Evolutionary conservation across 1,140 invertebrate species (phyloP), one percentile per base, ranked within the genome.

Genomic region (Pseudobourletiella spinata): DNA sequence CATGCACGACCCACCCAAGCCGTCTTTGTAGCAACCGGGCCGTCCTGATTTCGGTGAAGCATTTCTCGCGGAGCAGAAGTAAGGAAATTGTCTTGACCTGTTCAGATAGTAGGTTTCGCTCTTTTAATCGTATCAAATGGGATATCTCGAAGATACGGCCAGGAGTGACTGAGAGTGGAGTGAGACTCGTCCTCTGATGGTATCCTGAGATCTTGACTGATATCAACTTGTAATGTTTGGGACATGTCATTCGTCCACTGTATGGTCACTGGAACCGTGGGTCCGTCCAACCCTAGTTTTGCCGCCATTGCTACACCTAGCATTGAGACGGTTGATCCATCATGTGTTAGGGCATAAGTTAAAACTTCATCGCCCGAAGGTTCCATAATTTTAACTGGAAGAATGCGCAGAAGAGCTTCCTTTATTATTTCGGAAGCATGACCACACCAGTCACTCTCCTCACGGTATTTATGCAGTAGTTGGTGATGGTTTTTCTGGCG

Each of bases 291-390:
- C 24, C 44, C 57, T n/a, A 59, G 20, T 25, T 50, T 20, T 18
- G n/a, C 24, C 18, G 43, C 25, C 4, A 30, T 8, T 11, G 20
- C n/a, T 32, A 28, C 18, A 28, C 50, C 44, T 29, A 59, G 20
- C 3, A 59, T 16, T 20, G 57, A 48, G 3, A n/a, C 44, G 11
- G 43, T 25, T 28, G 54, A 24, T 2, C 54, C 61, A n/a, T 4
- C 20, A 32, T 63, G 54, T 6, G 57, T n/a, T 6, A 63, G 20
- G 2, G 61, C 61, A 24, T 57, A 35, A 28, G 50, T 55, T 16
- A 6, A 11, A 3, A 46, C 26, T 55, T n/a, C 30, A 6, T 55
- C 61, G 57, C 61, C 2, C 42, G 42, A 22, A 63, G 11, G 30
- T n/a, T n/a, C n/a, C n/a, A n/a, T n/a, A n/a, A n/a, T n/a, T n/a